Evolutionary conservation across 2,888 invertebrate genomes (phyloP).

Genomic region (Microplitis manilae): DNA sequence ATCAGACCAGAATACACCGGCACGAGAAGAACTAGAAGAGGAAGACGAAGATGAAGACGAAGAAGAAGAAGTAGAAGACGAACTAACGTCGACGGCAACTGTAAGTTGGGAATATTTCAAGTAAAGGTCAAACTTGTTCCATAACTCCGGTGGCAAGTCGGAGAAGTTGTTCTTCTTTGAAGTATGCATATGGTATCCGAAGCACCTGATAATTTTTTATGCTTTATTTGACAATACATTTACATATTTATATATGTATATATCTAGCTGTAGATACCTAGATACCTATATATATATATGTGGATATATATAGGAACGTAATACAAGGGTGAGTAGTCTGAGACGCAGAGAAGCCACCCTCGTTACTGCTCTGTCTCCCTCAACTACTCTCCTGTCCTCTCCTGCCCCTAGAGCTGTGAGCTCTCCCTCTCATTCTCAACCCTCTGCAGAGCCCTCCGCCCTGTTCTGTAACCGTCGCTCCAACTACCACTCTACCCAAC

Average conservation of each 20-base stretch:
- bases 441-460: constrained; percentile 36
- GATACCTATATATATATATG: background rate
- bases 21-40: too few relatives aligned
- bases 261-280: background rate
- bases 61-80: background rate
- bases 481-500: constrained; percentile 49
- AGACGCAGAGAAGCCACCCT: constrained; percentile 63
- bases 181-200: background rate
- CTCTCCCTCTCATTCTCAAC: constrained; percentile 43
- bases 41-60: background rate
- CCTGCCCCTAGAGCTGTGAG: constrained; percentile 26
- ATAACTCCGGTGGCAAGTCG: background rate
- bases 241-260: background rate
- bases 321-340: constrained; percentile 16
- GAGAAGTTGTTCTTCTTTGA: background rate
- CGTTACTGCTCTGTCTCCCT: constrained; percentile 52
- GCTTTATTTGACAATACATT: background rate
- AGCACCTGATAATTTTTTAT: constrained; percentile 14
- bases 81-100: too few relatives aligned
- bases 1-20: too few relatives aligned
- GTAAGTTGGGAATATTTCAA: background rate
- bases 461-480: constrained; percentile 44
- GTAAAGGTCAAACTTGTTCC: constrained; percentile 16
- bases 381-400: constrained; percentile 28
- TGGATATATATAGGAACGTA: background rate